phyloP scores from a whole-genome alignment of 1,140 invertebrate genomes.

The Lutraria rhynchaena region DNA sequence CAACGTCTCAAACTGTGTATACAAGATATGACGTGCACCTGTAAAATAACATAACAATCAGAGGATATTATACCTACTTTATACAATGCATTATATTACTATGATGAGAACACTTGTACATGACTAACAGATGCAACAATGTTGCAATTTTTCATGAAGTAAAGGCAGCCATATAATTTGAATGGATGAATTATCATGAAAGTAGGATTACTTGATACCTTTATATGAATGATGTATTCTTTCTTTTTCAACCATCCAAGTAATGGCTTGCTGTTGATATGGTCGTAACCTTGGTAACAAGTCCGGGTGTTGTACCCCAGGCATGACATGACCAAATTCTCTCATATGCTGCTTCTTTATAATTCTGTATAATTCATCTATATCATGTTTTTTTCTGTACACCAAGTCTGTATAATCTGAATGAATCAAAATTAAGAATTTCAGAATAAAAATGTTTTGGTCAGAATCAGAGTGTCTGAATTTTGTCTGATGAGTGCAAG shows the following conservation, averaged over 20 bases:
- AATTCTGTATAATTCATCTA: slow-evolving; percentile 81
- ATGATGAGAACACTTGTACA: no score
- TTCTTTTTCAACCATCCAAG: slow-evolving; percentile 86
- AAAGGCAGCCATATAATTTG: background rate
- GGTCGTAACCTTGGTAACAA: slow-evolving; percentile 84
- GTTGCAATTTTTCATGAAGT: background rate
- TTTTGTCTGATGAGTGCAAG: no score
- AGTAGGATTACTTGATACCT: background rate
- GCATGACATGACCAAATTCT: slow-evolving; percentile 1
- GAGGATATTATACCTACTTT: no score
- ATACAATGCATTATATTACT: no score
- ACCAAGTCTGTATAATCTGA: slow-evolving; percentile 56
- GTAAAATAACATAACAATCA: no score
- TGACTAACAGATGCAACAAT: no score
- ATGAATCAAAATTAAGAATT: no score
- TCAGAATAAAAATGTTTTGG: no score
- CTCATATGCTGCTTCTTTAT: slow-evolving; percentile 81
- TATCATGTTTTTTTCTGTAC: slow-evolving; percentile 79
- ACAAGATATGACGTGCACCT: slow-evolving; percentile 71
- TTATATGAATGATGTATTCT: no score
- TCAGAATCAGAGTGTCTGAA: no score
- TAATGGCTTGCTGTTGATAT: slow-evolving; percentile 87
- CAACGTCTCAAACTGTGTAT: slow-evolving; percentile 75
- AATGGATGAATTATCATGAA: background rate
- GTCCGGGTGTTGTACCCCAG: slow-evolving; percentile 83